Evolutionary conservation across 1,140 invertebrate species (phyloP).

Genomic region (Trachymyrmex septentrionalis): DNA sequence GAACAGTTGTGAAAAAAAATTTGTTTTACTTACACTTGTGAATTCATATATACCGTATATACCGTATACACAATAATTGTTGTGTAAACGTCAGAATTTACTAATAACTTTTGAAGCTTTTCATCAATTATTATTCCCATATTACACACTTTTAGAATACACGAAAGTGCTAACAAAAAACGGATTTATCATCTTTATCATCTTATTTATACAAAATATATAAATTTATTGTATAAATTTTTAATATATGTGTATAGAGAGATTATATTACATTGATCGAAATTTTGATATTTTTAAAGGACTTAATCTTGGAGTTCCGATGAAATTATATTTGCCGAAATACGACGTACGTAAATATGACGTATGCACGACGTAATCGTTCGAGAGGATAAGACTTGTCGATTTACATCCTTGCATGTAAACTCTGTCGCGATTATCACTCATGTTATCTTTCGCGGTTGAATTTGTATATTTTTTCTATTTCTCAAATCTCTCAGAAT

Average conservation of each 20-base stretch:
- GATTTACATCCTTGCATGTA: background rate
- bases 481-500: slow-evolving; percentile 26
- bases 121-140: background rate
- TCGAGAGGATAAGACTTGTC: slow-evolving; percentile 8
- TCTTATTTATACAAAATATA: background rate
- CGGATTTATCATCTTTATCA: slow-evolving; percentile 16
- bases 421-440: background rate
- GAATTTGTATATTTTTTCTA: slow-evolving; percentile 3
- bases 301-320: background rate
- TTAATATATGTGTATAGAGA: too few relatives aligned
- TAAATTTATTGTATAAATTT: background rate
- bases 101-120: background rate
- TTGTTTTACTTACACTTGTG: background rate
- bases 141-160: background rate
- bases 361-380: background rate
- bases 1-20: background rate
- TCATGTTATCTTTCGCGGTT: background rate
- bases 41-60: background rate
- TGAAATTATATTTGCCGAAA: slow-evolving; percentile 21
- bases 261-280: background rate
- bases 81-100: background rate
- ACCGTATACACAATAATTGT: background rate
- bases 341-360: background rate
- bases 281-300: slow-evolving; percentile 9
- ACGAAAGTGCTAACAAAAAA: background rate